A percentile compares a stretch with the other conserved stretches of the same genome.
Evolutionary conservation across 2,113 vertebrate genomes (phyloP).

Genomic region (Lasiurus borealis): DNA sequence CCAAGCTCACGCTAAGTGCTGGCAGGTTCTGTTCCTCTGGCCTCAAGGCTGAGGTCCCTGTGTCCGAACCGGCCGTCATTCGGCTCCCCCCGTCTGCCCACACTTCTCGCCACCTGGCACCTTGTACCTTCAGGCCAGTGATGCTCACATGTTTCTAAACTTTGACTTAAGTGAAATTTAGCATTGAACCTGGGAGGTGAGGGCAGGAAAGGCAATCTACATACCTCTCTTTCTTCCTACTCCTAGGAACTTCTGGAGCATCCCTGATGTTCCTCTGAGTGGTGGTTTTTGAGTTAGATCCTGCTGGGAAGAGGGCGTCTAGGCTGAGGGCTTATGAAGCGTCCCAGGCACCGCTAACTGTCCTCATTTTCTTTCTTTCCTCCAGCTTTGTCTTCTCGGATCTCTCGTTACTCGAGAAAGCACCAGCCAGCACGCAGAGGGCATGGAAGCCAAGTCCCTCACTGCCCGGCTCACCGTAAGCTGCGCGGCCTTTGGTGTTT

Average conservation of each 20-base stretch:
- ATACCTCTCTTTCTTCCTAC: not conserved
- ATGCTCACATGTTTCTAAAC: too few relatives aligned
- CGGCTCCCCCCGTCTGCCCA: too few relatives aligned
- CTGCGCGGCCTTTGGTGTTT: not conserved
- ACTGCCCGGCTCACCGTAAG: conserved; percentile 37
- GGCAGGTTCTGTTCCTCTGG: not conserved
- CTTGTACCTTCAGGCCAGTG: not conserved
- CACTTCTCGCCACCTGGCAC: not conserved
- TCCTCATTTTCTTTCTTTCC: conserved; percentile 34
- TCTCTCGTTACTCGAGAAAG: not conserved
- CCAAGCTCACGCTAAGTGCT: not conserved
- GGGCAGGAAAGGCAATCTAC: not conserved
- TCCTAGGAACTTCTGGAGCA: not conserved
- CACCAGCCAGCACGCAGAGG: not conserved
- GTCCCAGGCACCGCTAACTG: not conserved
- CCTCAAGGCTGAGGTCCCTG: not conserved
- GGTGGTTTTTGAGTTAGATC: not conserved
- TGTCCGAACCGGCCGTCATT: not conserved
- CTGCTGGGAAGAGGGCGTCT: not conserved
- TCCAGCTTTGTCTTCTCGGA: not conserved
- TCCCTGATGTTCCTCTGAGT: not conserved
- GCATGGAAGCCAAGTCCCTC: conserved; percentile 24
- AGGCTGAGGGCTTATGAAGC: not conserved
- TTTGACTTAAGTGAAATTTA: not conserved
- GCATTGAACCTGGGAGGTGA: not conserved